These are phyloP conservation scores for Cololabis saira DNA, from an alignment of 2,113 vertebrate genomes.

Conservation along the genomic window DNA sequence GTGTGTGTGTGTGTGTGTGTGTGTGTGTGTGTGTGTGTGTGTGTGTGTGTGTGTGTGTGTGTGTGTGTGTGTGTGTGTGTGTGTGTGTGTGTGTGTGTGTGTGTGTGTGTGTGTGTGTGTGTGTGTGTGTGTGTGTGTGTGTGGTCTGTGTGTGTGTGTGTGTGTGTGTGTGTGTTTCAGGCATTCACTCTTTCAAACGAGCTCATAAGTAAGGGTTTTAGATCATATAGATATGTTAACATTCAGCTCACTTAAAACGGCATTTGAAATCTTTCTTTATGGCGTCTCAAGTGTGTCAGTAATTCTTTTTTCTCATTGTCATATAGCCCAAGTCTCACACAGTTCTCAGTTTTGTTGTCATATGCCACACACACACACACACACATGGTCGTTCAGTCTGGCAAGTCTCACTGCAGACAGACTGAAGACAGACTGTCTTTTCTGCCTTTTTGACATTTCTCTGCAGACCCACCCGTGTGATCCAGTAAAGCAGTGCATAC, in stretches of 20 bases:
- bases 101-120: not conserved
- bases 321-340: constrained; percentile 3
- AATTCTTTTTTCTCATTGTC: constrained; percentile 12
- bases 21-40: not conserved
- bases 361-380: not conserved
- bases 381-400: not conserved
- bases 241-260: constrained; percentile 31
- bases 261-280: not conserved
- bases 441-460: constrained; percentile 16
- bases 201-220: constrained; percentile 54
- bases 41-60: constrained; percentile 2
- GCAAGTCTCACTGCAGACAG: constrained; percentile 1
- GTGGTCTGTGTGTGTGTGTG: constrained; percentile 6
- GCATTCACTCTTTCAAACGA: constrained; percentile 24
- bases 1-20: constrained; percentile 5
- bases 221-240: constrained; percentile 58
- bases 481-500: constrained; percentile 18
- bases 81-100: constrained; percentile 2
- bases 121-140: constrained; percentile 2
- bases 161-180: constrained; percentile 3
- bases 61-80: not conserved
- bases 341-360: constrained; percentile 10
- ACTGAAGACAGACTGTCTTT: not conserved
- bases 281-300: not conserved
- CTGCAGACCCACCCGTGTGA: constrained; percentile 6